Conservation (phyloP, 2,888 invertebrate species). For the Margaritifera margaritifera region DNA sequence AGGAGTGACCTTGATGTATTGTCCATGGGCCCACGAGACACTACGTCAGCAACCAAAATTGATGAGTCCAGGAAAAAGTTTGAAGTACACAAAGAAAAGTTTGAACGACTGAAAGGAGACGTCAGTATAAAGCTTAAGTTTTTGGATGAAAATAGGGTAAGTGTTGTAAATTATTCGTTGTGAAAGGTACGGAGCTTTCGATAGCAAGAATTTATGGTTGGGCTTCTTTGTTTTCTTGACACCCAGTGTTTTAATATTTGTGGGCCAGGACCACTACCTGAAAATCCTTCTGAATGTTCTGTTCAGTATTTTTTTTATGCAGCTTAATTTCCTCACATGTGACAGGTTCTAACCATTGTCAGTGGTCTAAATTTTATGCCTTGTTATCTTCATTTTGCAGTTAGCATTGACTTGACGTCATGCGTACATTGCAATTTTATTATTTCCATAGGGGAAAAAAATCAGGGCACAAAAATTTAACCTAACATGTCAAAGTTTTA, state of each 20-base stretch:
- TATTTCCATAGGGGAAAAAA: too few relatives aligned
- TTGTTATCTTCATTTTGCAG: too few relatives aligned
- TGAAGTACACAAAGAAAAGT: constrained; percentile 88
- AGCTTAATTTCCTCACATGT: too few relatives aligned
- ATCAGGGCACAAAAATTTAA: too few relatives aligned
- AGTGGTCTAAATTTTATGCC: too few relatives aligned
- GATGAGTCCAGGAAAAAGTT: constrained; percentile 88
- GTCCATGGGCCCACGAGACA: constrained; percentile 75
- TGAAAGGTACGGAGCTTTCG: background rate
- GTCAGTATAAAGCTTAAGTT: constrained; percentile 96
- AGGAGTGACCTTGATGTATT: constrained; percentile 92
- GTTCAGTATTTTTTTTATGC: too few relatives aligned
- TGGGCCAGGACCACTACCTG: background rate
- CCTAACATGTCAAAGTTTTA: too few relatives aligned
- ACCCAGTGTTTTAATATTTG: too few relatives aligned
- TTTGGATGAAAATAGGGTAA: constrained; percentile 96
- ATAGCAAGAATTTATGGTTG: background rate
- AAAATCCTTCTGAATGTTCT: background rate
- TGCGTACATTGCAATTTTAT: too few relatives aligned
- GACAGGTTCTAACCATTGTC: too few relatives aligned
- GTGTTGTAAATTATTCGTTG: constrained; percentile 33
- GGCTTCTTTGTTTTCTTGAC: background rate
- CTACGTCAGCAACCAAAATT: constrained; percentile 76
- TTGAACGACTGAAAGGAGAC: constrained; percentile 93
- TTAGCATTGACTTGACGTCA: too few relatives aligned